phyloP scores from a whole-genome alignment of 2,797 vertebrate genomes.

The Onychomys arenicola region DNA sequence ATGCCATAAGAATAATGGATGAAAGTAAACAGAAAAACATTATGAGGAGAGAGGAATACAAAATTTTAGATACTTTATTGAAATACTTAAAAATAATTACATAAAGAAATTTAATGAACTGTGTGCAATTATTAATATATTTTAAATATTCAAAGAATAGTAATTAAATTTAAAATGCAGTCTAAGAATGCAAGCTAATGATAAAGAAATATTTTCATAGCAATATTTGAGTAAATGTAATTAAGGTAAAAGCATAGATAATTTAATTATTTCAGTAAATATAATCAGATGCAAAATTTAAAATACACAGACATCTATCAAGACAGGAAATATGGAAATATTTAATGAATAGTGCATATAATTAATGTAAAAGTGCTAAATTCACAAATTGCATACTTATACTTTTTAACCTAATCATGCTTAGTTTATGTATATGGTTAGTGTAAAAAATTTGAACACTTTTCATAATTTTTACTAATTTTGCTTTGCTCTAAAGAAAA shows the following conservation, averaged over 20 bases:
- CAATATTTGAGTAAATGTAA: neutral
- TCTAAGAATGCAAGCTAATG: neutral
- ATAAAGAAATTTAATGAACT: neutral
- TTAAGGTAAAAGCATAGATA: neutral
- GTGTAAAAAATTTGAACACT: neutral
- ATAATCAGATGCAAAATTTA: neutral
- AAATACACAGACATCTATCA: neutral
- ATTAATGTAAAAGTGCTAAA: conserved; percentile 29
- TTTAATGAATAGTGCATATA: neutral
- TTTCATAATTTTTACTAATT: conserved; percentile 60
- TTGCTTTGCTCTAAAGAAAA: neutral
- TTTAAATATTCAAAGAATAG: neutral
- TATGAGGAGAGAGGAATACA: neutral
- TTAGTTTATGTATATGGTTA: conserved; percentile 39
- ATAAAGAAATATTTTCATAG: neutral
- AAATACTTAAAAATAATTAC: neutral
- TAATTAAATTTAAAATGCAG: neutral
- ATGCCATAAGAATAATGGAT: neutral
- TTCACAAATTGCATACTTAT: neutral
- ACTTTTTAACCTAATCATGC: neutral
- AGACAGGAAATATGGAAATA: neutral
- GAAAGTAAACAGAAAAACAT: neutral
- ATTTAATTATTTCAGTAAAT: neutral
- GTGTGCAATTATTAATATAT: neutral
- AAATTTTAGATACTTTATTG: neutral